Evolutionary conservation across 64 coral and sea anemone genomes (phyloP).

Genomic region (Anthopleura sola): DNA sequence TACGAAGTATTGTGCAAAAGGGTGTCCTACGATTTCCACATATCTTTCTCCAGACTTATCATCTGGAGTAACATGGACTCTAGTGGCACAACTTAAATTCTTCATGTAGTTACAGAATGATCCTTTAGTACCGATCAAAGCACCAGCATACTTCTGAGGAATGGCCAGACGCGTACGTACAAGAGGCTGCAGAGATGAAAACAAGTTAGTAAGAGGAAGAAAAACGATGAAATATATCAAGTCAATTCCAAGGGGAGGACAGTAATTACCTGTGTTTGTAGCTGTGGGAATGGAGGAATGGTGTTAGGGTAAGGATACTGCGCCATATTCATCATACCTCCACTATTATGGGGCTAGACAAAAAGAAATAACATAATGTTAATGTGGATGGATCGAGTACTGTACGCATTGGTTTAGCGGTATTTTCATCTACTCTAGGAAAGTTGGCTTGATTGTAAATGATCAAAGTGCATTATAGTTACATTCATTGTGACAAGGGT

Average conservation of each 20-base stretch:
- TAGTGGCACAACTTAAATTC: slow-evolving; percentile 43
- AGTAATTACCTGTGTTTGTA: not conserved
- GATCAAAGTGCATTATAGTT: too few species aligned
- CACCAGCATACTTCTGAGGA: slow-evolving; percentile 51
- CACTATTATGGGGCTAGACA: not conserved
- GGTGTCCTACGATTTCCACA: slow-evolving; percentile 57
- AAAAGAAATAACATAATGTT: not conserved
- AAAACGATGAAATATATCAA: not conserved
- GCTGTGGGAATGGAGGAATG: not conserved
- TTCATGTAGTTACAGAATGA: slow-evolving; percentile 58
- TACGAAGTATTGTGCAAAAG: slow-evolving; percentile 55
- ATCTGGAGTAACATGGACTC: slow-evolving; percentile 56
- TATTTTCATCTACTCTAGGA: too few species aligned
- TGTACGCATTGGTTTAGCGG: too few species aligned
- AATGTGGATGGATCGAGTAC: not conserved
- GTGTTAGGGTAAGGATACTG: slow-evolving; percentile 17
- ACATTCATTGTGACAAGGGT: too few species aligned
- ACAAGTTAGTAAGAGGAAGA: not conserved
- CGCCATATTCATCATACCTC: slow-evolving; percentile 14
- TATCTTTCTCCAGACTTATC: slow-evolving; percentile 55
- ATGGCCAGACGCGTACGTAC: slow-evolving; percentile 32
- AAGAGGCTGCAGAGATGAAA: not conserved
- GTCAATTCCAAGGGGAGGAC: not conserved
- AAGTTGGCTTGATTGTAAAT: too few species aligned
- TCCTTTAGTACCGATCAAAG: slow-evolving; percentile 51